Evolutionary conservation across 2,113 vertebrate genomes (phyloP).

Genomic region (Sisor rabdophorus): DNA sequence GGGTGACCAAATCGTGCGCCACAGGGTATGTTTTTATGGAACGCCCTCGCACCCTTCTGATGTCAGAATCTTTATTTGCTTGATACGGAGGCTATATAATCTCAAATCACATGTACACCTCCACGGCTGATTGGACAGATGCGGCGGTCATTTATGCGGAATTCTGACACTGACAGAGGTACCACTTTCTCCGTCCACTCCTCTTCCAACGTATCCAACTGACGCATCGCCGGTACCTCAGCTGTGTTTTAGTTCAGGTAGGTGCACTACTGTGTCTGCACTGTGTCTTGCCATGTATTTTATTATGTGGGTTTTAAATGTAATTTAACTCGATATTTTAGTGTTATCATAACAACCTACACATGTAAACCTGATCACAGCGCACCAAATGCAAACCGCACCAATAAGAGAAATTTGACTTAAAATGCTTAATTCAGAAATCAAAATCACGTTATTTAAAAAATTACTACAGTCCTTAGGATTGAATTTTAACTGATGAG

Average conservation of each 20-base stretch:
- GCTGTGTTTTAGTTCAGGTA: constrained; percentile 34
- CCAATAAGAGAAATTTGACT: background rate
- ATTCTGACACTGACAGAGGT: constrained; percentile 42
- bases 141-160: constrained; percentile 61
- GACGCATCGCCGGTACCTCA: constrained; percentile 23
- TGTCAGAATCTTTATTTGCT: constrained; percentile 52
- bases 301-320: background rate
- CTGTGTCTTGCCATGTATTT: background rate
- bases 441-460: background rate
- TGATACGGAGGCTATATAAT: constrained; percentile 50
- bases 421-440: background rate
- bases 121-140: constrained; percentile 70
- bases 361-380: background rate
- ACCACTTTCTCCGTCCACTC: constrained; percentile 23
- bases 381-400: background rate
- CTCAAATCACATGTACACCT: constrained; percentile 63
- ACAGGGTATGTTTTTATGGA: constrained; percentile 39
- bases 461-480: background rate
- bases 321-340: background rate
- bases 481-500: background rate
- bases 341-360: background rate
- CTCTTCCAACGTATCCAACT: constrained; percentile 4
- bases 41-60: constrained; percentile 36
- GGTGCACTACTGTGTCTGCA: background rate
- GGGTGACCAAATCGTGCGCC: constrained; percentile 20